These are phyloP conservation scores for Megaceryle torquata DNA, from an alignment of 2,113 vertebrate species.

Conservation along the genomic window DNA sequence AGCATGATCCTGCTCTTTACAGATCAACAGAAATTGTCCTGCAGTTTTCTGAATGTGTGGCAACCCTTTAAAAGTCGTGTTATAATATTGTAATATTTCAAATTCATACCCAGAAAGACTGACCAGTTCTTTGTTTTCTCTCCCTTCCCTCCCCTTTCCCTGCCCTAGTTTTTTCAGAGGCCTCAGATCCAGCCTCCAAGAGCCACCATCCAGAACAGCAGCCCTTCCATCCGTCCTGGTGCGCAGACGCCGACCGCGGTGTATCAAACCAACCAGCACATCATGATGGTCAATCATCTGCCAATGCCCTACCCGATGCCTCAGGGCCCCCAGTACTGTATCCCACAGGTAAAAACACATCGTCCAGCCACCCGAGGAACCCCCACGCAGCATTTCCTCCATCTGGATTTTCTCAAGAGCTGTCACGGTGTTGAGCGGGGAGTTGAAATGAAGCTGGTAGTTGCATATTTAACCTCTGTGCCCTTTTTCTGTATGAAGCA, in stretches of 20 bases:
- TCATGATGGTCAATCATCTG: constrained; percentile 95
- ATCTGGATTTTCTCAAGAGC: background rate
- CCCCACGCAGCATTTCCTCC: rapidly evolving
- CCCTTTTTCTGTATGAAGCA: background rate
- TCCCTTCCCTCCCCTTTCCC: background rate
- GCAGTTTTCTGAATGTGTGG: constrained; percentile 13
- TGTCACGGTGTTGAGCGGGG: background rate
- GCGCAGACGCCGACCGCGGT: constrained; percentile 89
- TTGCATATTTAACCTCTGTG: background rate
- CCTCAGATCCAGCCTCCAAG: constrained; percentile 92
- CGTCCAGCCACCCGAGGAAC: background rate
- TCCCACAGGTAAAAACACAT: constrained; percentile 82
- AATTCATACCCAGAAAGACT: background rate
- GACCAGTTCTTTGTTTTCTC: background rate
- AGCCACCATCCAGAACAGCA: constrained; percentile 89
- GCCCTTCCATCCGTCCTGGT: constrained; percentile 88
- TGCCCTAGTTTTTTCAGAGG: constrained; percentile 92
- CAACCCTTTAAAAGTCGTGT: background rate
- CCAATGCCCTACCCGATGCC: constrained; percentile 92
- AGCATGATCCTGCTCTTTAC: background rate
- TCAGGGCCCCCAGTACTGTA: constrained; percentile 96
- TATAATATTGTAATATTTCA: background rate
- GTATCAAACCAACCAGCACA: constrained; percentile 91
- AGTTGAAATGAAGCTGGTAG: background rate
- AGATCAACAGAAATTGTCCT: background rate